phyloP scores from a whole-genome alignment of 2,113 vertebrate species.

The Campylomormyrus numenius region DNA sequence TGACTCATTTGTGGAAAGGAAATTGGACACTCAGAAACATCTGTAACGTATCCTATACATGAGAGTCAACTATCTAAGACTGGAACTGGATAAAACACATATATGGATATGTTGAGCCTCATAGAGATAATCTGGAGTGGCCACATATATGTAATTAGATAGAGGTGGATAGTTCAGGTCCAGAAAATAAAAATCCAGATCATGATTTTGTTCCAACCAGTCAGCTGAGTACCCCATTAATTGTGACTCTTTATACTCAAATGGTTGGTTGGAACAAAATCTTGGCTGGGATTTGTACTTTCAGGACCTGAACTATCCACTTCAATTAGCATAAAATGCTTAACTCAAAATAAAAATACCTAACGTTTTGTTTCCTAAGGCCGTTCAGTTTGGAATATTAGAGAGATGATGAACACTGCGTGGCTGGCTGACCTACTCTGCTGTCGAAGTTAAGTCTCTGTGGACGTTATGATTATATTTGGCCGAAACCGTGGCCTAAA shows the following conservation, averaged over 20 bases:
- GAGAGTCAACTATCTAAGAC: neutral
- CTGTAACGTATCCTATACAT: neutral
- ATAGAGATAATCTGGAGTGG: neutral
- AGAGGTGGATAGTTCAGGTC: neutral
- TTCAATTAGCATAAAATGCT: neutral
- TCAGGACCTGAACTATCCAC: neutral
- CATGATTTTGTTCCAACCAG: neutral
- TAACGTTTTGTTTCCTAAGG: neutral
- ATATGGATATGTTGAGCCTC: neutral
- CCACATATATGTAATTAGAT: neutral
- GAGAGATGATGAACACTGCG: neutral
- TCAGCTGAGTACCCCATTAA: neutral
- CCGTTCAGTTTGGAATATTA: neutral
- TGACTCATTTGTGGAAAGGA: no score
- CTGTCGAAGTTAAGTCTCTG: neutral
- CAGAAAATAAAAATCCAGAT: neutral
- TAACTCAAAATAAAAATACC: neutral
- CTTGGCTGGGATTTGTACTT: neutral
- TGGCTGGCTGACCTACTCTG: neutral
- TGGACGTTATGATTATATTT: neutral
- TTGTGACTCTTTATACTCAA: neutral
- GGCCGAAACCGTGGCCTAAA: neutral
- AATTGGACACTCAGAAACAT: neutral
- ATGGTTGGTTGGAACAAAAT: neutral
- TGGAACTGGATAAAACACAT: neutral